Base-by-base conservation (phyloP, 2,888 invertebrate genomes). In the Ornithoptera alexandrae region DNA sequence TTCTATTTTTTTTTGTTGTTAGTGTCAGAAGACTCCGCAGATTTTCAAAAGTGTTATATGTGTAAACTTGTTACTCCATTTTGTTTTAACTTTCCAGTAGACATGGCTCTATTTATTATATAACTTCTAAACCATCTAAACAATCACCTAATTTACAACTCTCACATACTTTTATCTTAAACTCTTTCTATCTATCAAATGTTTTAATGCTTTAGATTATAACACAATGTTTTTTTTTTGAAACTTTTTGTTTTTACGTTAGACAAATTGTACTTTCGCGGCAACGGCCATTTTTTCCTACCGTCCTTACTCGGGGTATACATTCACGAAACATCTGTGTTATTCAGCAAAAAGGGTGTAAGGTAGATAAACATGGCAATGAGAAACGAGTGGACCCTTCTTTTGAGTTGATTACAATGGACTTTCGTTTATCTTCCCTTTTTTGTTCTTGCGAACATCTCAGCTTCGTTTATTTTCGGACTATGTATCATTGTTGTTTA, bases 291-390 rank as follows among this genome's bases (percentile, higher is more conserved):
- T 57, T 57, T 20, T 57, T 57, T 57, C 5, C 5, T 57, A 20
- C 57, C 57, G 20, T 10, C 20, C 20, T n/a, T 57, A 20, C 57
- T 57, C 20, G 42, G 24, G 42, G 42, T 57, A 67, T 56, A 67
- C 42, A 65, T 62, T 65, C 57, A 20, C 53, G 60, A 67, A 63
- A 65, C 65, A 69, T 60, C 56, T 60, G 65, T 53, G 60, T 64
- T 53, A 53, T 6, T 39, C 53, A 60, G 39, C 56, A 65, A 64
- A 69, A 69, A 62, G 68, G 64, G 59, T 65, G 60, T 60, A 60
- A 69, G 65, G 69, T 69, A 69, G 60, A 69, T 65, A 69, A 69
- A 64, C 58, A 64, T 56, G 69, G 64, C 69, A 65, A 65, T 65
- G 65, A 69, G 53, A 69, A 69, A 68, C 68, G 69, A 60, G 64